Base-by-base conservation (phyloP, 2,888 invertebrate species). In the Apodemia zela region DNA sequence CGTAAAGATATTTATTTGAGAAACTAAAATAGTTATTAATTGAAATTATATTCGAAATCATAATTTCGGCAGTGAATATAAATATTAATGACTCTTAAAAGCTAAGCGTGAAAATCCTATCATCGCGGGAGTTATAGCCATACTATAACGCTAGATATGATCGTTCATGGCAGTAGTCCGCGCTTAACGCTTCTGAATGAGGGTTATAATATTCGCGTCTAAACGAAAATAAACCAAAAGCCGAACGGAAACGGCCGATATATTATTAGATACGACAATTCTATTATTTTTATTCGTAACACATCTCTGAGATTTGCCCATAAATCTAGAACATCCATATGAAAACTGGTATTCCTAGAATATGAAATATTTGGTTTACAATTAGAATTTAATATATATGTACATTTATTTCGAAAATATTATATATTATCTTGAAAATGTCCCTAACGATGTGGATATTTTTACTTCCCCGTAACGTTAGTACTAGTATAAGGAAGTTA, bases 241-340 rank as follows among this genome's bases (percentile, higher is more conserved):
- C 73, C 83, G 84, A 89, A 85, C 90, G 90, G 90, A 91, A 91
- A 87, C 88, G 87, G 81, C 82, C 82, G 85, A 80, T 81, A 80
- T 89, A 91, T 91, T 90, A 89, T 89, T 90, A 90, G 90, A 89
- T 78, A 84, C 87, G 87, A 90, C 88, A 89, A 89, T 90, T 89
- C 89, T 90, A 90, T 91, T 91, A 90, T 91, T 91, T 91, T 91
- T 90, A 90, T 90, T 90, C 89, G 87, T 89, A 87, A 87, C 88
- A 87, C 83, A 88, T 88, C 88, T 87, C 80, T 75, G 85, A 82
- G 87, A 84, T 89, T 86, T 83, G 86, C 80, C 82, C 86, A 84
- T 87, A 89, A 88, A 88, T 88, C 84, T 83, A 77, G 72, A 77
- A 73, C 72, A 79, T 80, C 78, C 78, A 79, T 77, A 42, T 70